phyloP scores from a whole-genome alignment of 1,140 invertebrate genomes.

The Polyergus mexicanus region DNA sequence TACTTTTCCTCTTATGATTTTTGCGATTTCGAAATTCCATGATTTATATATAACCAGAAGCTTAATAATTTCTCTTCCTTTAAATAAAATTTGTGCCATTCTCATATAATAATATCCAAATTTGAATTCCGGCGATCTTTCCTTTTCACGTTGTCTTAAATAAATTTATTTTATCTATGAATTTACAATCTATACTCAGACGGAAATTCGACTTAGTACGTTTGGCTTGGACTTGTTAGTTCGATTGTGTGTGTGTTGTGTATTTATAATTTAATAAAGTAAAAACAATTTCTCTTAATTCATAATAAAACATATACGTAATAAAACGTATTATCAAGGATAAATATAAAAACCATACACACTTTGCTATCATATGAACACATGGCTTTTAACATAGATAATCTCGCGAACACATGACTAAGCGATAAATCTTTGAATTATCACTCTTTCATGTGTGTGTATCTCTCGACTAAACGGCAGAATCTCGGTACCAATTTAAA shows the following conservation, averaged over 20 bases:
- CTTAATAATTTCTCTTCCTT: background rate
- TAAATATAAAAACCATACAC: constrained; percentile 58
- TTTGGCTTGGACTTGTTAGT: too few species aligned
- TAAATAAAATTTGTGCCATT: background rate
- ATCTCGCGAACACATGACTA: constrained; percentile 12
- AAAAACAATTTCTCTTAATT: too few species aligned
- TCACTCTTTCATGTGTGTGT: background rate
- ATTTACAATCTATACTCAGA: too few species aligned
- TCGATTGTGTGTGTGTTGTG: too few species aligned
- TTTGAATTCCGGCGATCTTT: too few species aligned
- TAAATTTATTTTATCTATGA: too few species aligned
- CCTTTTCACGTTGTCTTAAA: too few species aligned
- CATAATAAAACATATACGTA: too few species aligned
- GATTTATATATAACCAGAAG: background rate
- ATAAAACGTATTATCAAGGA: background rate
- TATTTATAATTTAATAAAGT: too few species aligned
- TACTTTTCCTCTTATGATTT: background rate
- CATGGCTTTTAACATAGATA: constrained; percentile 64
- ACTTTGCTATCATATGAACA: constrained; percentile 20
- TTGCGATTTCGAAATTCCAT: background rate
- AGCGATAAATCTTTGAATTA: constrained; percentile 58
- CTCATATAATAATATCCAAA: too few species aligned
- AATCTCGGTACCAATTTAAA: constrained; percentile 34
- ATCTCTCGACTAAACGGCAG: constrained; percentile 24
- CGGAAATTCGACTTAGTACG: too few species aligned